Conservation (phyloP, 2,888 invertebrate genomes). For the Lacanobia oleracea region DNA sequence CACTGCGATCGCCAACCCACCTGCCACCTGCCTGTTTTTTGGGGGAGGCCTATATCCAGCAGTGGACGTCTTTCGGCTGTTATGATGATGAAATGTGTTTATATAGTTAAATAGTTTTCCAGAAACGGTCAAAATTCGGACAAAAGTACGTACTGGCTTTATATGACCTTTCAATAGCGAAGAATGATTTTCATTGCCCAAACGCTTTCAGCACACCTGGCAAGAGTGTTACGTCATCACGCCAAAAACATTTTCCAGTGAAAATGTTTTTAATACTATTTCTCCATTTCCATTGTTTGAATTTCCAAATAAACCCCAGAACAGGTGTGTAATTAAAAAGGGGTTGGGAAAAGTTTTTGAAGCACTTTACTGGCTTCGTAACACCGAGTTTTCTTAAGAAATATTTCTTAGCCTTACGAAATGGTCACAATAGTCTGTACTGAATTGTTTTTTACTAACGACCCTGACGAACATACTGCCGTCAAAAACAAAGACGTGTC, state of each 20-base stretch:
- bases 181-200: neutral
- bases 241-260: neutral
- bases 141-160: too few relatives aligned
- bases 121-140: neutral
- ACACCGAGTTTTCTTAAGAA: constrained; percentile 2
- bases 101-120: neutral
- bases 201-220: neutral
- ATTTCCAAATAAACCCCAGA: constrained; percentile 3
- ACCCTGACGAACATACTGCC: too few relatives aligned
- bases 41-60: too few relatives aligned
- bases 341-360: constrained; percentile 20
- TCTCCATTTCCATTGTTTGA: neutral
- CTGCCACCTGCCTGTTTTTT: too few relatives aligned
- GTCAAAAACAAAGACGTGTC: too few relatives aligned
- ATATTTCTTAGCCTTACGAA: constrained; percentile 16
- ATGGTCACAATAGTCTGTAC: constrained; percentile 10
- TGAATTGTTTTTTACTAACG: too few relatives aligned
- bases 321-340: constrained; percentile 30
- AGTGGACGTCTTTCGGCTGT: too few relatives aligned
- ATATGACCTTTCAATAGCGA: too few relatives aligned
- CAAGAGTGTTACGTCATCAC: neutral
- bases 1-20: too few relatives aligned
- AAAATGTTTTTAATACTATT: too few relatives aligned
- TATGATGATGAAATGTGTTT: too few relatives aligned
- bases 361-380: constrained; percentile 6